Conservation (phyloP, 1,140 invertebrate genomes). For the Zelostemma sp. region DNA sequence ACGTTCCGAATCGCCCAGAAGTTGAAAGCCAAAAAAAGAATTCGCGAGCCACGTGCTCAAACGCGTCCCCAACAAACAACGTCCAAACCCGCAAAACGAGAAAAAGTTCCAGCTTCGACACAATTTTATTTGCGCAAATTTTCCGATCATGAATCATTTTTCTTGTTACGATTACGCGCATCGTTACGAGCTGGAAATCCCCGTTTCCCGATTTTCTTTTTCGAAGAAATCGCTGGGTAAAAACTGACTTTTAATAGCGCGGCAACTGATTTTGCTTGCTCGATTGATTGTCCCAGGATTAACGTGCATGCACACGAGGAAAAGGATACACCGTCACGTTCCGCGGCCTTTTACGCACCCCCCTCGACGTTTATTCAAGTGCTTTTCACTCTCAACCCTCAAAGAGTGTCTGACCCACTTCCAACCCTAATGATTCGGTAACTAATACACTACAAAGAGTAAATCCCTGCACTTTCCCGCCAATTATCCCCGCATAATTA, state of each 20-base stretch:
- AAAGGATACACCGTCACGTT: conserved; percentile 30
- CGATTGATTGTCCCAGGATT: conserved; percentile 3
- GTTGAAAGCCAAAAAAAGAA: no score
- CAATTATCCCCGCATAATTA: not conserved
- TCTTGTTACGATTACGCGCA: no score
- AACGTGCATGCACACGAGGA: conserved; percentile 9
- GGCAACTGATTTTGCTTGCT: not conserved
- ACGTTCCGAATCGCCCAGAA: no score
- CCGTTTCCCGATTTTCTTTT: no score
- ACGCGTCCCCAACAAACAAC: no score
- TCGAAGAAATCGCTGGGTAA: not conserved
- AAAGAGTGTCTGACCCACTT: conserved; percentile 45
- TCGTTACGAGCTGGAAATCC: no score
- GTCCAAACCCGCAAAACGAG: no score
- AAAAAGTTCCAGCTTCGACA: no score
- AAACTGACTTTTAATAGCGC: not conserved
- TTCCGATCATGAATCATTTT: no score
- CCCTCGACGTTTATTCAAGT: conserved; percentile 40
- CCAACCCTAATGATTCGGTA: conserved; percentile 37
- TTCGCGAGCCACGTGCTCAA: no score
- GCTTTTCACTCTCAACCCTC: conserved; percentile 47
- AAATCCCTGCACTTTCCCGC: conserved; percentile 18
- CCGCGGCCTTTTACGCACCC: conserved; percentile 27
- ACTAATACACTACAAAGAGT: conserved; percentile 17
- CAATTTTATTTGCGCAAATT: no score